A percentile compares a stretch with the other conserved stretches of the same genome.
Conservation (phyloP, 1,140 invertebrate species). For the Aphis craccivora region DNA sequence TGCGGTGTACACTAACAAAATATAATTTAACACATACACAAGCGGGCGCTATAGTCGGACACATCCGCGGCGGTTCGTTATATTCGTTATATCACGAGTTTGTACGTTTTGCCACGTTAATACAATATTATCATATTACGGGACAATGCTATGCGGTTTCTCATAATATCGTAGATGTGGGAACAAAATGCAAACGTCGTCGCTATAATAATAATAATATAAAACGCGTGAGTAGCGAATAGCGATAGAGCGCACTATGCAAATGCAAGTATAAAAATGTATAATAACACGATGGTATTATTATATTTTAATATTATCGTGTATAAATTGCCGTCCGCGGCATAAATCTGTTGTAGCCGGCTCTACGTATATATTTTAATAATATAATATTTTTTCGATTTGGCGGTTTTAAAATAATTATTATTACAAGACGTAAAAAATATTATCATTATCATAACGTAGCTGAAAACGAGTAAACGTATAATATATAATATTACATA, state of each 20-base stretch:
- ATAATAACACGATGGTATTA: not conserved
- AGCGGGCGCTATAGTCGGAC: no score
- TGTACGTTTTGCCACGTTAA: not conserved
- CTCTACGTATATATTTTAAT: not conserved
- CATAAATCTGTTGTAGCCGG: not conserved
- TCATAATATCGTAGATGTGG: not conserved
- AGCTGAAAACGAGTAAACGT: not conserved
- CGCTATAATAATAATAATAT: slow-evolving; percentile 3
- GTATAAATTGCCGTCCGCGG: not conserved
- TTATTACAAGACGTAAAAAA: not conserved
- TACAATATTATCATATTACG: not conserved
- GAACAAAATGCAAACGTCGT: not conserved
- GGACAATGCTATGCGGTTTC: not conserved
- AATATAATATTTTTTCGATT: not conserved
- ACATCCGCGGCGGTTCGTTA: not conserved
- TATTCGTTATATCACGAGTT: not conserved
- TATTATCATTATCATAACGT: not conserved
- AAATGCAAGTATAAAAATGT: not conserved
- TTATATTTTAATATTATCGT: not conserved
- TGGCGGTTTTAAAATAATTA: not conserved
- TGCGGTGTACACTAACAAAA: not conserved
- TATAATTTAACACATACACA: not conserved
- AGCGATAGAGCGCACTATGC: not conserved
- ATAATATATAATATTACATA: not conserved
- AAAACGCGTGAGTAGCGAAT: not conserved